A percentile compares a stretch with the other conserved stretches of the same genome.
Evolutionary conservation across 2,888 invertebrate species (phyloP).

Genomic region (Aquatica leii): DNA sequence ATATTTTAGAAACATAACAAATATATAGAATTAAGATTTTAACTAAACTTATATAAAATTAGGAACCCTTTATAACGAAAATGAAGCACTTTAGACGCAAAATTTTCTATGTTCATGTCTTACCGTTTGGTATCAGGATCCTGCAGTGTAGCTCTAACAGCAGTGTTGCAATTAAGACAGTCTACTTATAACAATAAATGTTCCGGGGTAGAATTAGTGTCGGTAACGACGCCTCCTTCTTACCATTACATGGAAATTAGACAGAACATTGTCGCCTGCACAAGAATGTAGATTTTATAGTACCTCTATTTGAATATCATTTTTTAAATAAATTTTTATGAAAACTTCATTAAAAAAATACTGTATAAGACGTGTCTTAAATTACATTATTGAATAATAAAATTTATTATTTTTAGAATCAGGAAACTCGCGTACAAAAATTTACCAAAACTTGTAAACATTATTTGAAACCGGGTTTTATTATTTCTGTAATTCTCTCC

Average conservation of each 20-base stretch:
- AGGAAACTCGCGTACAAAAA: too few species aligned
- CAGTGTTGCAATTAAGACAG: constrained; percentile 48
- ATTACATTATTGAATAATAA: too few species aligned
- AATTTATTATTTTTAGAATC: too few species aligned
- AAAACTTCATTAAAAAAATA: too few species aligned
- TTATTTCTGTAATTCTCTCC: constrained; percentile 12
- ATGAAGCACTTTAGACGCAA: constrained; percentile 22
- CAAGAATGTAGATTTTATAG: constrained; percentile 48
- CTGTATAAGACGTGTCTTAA: too few species aligned
- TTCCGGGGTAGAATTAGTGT: constrained; percentile 48
- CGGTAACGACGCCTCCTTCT: constrained; percentile 45
- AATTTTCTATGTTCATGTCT: constrained; percentile 30
- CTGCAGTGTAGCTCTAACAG: constrained; percentile 38
- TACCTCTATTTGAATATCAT: constrained; percentile 37
- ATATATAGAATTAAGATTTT: constrained; percentile 21
- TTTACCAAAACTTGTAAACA: too few species aligned
- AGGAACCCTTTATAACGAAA: constrained; percentile 22
- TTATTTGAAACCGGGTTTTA: too few species aligned
- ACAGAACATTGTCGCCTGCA: constrained; percentile 47
- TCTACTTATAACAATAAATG: constrained; percentile 50
- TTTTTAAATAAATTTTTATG: too few species aligned
- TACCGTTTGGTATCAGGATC: constrained; percentile 40
- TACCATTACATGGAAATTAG: constrained; percentile 49
- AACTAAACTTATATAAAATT: constrained; percentile 17
- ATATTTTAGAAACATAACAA: constrained; percentile 15